These are phyloP conservation scores for Panagrolaimus sp. DNA, from an alignment of 1,140 invertebrate species.

Conservation along the genomic window DNA sequence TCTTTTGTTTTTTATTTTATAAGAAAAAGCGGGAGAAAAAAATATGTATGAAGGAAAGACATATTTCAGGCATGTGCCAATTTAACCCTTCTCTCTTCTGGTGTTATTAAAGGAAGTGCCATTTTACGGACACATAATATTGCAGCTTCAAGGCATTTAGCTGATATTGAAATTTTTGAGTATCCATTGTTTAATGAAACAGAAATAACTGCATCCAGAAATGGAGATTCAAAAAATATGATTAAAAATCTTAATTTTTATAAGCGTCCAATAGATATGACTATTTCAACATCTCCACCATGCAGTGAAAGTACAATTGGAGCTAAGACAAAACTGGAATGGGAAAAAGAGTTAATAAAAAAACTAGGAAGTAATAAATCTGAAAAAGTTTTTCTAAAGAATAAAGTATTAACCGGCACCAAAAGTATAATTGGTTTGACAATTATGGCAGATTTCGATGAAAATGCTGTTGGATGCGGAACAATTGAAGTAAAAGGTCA, in stretches of 20 bases:
- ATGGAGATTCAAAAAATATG: background rate
- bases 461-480: no score
- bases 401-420: no score
- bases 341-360: no score
- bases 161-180: background rate
- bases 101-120: background rate
- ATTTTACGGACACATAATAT: conserved; percentile 12
- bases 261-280: background rate
- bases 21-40: background rate
- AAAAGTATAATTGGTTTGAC: no score
- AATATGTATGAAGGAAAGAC: no score
- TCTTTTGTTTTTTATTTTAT: background rate
- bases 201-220: background rate
- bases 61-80: conserved; percentile 1
- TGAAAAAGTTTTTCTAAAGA: no score
- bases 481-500: no score
- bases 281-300: background rate
- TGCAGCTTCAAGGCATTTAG: background rate
- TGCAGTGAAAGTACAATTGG: conserved; percentile 10
- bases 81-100: background rate
- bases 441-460: no score
- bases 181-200: background rate
- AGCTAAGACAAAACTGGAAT: no score
- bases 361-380: no score
- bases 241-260: background rate